Evolutionary conservation across 2,113 vertebrate genomes (phyloP), one percentile per base, ranked within the genome.

Genomic region (Lepidothrix coronata): DNA sequence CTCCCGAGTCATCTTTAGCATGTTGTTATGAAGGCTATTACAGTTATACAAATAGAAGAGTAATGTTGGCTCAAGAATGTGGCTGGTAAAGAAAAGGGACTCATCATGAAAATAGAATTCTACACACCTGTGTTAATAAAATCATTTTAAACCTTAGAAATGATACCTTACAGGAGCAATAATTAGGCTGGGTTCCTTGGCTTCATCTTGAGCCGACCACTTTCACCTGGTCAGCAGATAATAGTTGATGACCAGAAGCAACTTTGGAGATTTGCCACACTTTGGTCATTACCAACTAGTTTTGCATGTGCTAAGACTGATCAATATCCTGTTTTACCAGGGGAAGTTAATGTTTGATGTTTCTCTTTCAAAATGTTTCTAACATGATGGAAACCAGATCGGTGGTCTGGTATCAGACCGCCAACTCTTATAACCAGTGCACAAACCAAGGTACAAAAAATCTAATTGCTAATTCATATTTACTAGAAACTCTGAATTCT

Each of bases 1-100:
- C 44, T 85, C 49, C 49, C 12, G 19, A 84, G 19, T 13, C 58
- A 48, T 28, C 35, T 68, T 30, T 18, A 51, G 44, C 58, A 43
- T 61, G 18, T 46, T 28, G 19, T 43, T 63, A 55, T 11, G 33
- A 71, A 30, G 35, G 30, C 33, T 82, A 20, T 54, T 74, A 65
- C 46, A 46, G 17, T 89, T 88, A 71, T 4, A 82, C 21, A 75
- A 75, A 61, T 2, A 65, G 19, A 57, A 74, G 39, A 87, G 52
- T 18, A 78, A 54, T 19, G 39, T 51, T 8, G 23, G 43, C 30
- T 95, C 59, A 70, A 57, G 43, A 84, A 71, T 22, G 27, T 31
- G 70, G 19, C 89, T 78, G 52, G 33, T 76, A 91, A 95, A 88
- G 68, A 44, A 72, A 93, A 96, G n/a, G 62, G 62, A 71, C 46